Percentiles rank a stretch among this genome's conserved stretches.
These are phyloP conservation scores for Helarctos malayanus DNA, from an alignment of 2,797 vertebrate species.

Conservation along the genomic window DNA sequence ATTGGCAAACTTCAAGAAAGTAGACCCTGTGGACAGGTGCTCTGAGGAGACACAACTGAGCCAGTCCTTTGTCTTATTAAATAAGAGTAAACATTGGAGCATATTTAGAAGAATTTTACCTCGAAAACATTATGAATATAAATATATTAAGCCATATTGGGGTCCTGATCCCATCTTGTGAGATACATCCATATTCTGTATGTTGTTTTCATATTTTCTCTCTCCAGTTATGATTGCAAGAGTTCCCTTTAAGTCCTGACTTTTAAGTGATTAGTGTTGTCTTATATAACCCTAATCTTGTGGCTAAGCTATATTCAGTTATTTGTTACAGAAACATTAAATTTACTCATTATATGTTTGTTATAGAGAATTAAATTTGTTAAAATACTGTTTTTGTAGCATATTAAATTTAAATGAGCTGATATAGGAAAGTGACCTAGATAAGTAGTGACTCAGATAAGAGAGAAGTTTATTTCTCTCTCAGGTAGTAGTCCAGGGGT, in stretches of 20 bases:
- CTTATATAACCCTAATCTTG: slow-evolving; percentile 14
- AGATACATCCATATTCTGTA: not conserved
- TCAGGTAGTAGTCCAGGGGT: not conserved
- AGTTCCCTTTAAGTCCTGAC: not conserved
- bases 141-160: not conserved
- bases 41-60: not conserved
- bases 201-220: slow-evolving; percentile 45
- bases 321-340: slow-evolving; percentile 56
- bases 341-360: slow-evolving; percentile 35
- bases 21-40: not conserved
- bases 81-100: slow-evolving; percentile 8
- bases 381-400: slow-evolving; percentile 25
- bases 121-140: slow-evolving; percentile 31
- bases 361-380: slow-evolving; percentile 24
- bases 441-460: not conserved
- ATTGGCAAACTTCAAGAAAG: slow-evolving; percentile 25
- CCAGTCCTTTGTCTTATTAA: not conserved
- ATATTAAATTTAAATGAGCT: slow-evolving; percentile 40
- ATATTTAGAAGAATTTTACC: not conserved
- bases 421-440: not conserved
- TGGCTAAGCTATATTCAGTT: slow-evolving; percentile 12
- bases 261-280: slow-evolving; percentile 29
- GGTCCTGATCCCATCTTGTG: not conserved
- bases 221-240: slow-evolving; percentile 8
- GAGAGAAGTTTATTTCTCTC: not conserved